Conservation (phyloP, 2,888 invertebrate genomes). For the Dendrolimus houi region DNA sequence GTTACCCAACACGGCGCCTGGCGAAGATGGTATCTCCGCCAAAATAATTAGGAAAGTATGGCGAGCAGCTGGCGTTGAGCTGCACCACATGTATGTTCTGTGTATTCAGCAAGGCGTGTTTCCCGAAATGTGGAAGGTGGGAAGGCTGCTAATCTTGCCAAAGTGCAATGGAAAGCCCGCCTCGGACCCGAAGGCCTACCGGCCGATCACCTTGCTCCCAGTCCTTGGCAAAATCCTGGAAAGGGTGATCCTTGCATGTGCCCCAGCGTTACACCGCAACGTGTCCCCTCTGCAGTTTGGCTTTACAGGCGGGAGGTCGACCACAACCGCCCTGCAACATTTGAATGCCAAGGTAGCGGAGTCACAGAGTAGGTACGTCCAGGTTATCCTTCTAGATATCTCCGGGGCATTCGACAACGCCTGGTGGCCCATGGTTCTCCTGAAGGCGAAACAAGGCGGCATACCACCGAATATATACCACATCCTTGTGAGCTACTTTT, state of each 20-base stretch:
- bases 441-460: constrained; percentile 16
- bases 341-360: constrained; percentile 1
- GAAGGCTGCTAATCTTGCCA: constrained; percentile 15
- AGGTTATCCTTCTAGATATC: constrained; percentile 22
- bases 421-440: constrained; percentile 31
- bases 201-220: constrained; percentile 22
- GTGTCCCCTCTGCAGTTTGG: constrained; percentile 23
- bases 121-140: constrained; percentile 20
- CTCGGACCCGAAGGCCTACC: constrained; percentile 19
- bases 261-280: constrained; percentile 6
- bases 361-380: constrained; percentile 12
- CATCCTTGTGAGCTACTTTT: constrained; percentile 20
- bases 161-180: constrained; percentile 18
- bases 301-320: constrained; percentile 20
- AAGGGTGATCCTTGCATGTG: constrained; percentile 13
- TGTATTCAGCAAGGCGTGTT: constrained; percentile 19
- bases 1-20: constrained; percentile 23
- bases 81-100: constrained; percentile 4
- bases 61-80: constrained; percentile 9
- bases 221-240: constrained; percentile 27
- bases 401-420: constrained; percentile 27
- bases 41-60: constrained; percentile 15
- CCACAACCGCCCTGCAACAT: constrained; percentile 14
- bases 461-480: constrained; percentile 20
- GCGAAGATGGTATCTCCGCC: constrained; percentile 20